Evolutionary conservation across 2,113 vertebrate genomes (phyloP).

Genomic region (Thinocorus orbignyianus): DNA sequence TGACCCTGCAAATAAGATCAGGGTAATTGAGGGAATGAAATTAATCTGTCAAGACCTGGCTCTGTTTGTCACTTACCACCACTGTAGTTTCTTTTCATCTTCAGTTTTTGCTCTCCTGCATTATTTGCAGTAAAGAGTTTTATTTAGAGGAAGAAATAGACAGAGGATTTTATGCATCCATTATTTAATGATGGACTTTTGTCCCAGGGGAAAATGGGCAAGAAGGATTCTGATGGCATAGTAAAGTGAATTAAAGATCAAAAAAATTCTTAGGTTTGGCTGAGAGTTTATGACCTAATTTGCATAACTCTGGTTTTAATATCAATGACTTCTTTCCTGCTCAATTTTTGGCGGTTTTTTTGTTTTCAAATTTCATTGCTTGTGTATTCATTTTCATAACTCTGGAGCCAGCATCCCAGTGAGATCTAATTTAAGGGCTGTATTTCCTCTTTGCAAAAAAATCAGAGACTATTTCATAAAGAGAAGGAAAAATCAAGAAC

Average conservation of each 20-base stretch:
- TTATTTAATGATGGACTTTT: conserved; percentile 31
- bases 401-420: conserved; percentile 23
- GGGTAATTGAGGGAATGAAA: conserved; percentile 5
- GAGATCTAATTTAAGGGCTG: conserved; percentile 37
- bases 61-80: conserved; percentile 23
- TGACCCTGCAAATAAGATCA: conserved; percentile 22
- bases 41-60: conserved; percentile 6
- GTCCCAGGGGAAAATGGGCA: background rate
- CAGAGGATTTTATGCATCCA: background rate
- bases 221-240: conserved; percentile 37
- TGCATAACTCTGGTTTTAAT: conserved; percentile 38
- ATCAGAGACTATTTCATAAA: background rate
- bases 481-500: background rate
- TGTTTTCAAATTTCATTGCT: conserved; percentile 41
- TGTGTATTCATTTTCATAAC: conserved; percentile 51
- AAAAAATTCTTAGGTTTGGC: background rate
- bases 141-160: conserved; percentile 6
- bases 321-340: background rate
- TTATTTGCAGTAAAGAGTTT: background rate
- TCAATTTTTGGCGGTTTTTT: background rate
- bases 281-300: conserved; percentile 21
- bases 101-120: background rate
- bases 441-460: conserved; percentile 32
- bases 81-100: conserved; percentile 10
- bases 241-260: conserved; percentile 39